phyloP scores from a whole-genome alignment of 1,140 invertebrate genomes.

The Druon quercuslanigerum region DNA sequence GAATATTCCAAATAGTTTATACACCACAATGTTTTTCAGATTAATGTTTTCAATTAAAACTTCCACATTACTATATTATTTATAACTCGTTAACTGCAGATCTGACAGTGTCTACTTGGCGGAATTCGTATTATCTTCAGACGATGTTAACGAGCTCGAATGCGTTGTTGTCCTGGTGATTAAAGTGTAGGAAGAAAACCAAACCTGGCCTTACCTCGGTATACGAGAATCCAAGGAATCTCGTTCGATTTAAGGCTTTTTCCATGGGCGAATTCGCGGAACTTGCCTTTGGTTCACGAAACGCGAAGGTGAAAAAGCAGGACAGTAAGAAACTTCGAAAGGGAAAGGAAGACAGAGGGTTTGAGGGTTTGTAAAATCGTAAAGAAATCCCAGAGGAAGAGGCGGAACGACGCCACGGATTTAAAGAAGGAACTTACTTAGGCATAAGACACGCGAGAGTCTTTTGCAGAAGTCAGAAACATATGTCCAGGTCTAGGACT shows the following conservation, averaged over 20 bases:
- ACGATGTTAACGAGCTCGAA: constrained; percentile 39
- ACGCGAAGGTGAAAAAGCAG: not conserved
- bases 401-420: constrained; percentile 36
- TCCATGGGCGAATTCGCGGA: constrained; percentile 42
- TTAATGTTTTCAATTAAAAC: constrained; percentile 4
- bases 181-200: constrained; percentile 40
- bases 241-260: constrained; percentile 48
- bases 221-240: constrained; percentile 46
- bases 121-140: constrained; percentile 53
- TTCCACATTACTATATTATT: constrained; percentile 12
- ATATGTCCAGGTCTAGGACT: constrained; percentile 51
- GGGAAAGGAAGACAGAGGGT: constrained; percentile 3
- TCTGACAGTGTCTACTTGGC: not conserved
- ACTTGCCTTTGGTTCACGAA: constrained; percentile 8
- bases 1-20: no score
- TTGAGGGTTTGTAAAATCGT: constrained; percentile 20
- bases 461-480: constrained; percentile 63
- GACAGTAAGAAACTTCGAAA: constrained; percentile 34
- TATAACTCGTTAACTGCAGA: not conserved
- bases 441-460: constrained; percentile 31
- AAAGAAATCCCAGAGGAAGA: constrained; percentile 42
- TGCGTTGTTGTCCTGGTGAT: constrained; percentile 40
- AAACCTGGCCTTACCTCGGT: constrained; percentile 40
- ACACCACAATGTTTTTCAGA: no score
- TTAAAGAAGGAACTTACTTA: constrained; percentile 42